Base-by-base conservation (phyloP, 2,797 vertebrate genomes). In the Malacoctenus gilli region DNA sequence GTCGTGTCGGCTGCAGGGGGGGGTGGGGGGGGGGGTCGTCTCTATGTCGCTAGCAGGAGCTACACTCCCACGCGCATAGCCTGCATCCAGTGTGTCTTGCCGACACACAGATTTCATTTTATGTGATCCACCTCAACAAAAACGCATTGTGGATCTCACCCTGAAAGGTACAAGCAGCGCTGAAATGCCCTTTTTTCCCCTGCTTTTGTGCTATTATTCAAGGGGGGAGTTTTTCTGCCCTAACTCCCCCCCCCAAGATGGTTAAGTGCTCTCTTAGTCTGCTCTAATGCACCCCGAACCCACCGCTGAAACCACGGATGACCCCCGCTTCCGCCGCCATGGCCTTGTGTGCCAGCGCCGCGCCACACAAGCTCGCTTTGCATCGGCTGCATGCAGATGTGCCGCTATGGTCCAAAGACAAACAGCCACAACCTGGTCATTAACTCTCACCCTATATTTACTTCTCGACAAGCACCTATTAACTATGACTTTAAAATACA, bases 211-310 rank as follows among this genome's bases (percentile, higher is more conserved):
- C 73, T 78, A 54, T 73, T 70, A 77, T 75, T 77, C 48, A 2
- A 4, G 8, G 74, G n/a, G n/a, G n/a, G n/a, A 68, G 59, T 68
- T 74, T 85, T 87, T 85, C 58, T 32, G 7, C 68, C 60, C 72
- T 62, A 28, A 44, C 32, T 49, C 44, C 80, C 80, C 79, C 82
- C 78, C 68, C 68, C 75, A 60, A 77, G 87, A 78, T 78, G n/a
- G 82, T 89, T 89, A 90, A 92, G 90, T 91, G 90, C 89, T 89
- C 87, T 89, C 67, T 87, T 76, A 80, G 75, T 79, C 68, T 63
- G 49, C 75, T 68, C 79, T 89, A 87, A 90, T 88, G 89, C 85
- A 89, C 80, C 80, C 85, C 82, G 65, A 84, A 76, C 73, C 59
- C 25, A 10, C 75, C 77, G 66, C 53, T 31, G 38, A 67, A 72